Base-by-base conservation (phyloP, 1,140 invertebrate genomes). In the Dreissena rostriformis region DNA sequence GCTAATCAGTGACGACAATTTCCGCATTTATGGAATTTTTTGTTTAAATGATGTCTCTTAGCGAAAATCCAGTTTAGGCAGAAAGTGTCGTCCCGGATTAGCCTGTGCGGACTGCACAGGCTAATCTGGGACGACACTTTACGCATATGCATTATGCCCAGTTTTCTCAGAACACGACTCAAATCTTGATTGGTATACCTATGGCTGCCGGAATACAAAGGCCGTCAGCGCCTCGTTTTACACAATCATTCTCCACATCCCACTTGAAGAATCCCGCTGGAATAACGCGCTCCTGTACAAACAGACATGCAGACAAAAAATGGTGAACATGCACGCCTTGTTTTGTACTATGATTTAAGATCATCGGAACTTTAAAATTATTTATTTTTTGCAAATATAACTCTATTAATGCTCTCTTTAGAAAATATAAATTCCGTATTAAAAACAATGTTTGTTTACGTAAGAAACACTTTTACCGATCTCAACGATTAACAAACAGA, bases 191-290 rank as follows among this genome's bases (percentile, higher is more conserved):
- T 55, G 26, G 14, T 14, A 24, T 55, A 82, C 89, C 89, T 88
- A 76, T 70, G 71, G 72, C 85, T 86, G 0, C 76, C 24, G 83
- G 67, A 70, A 90, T 88, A 79, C 90, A 91, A 17, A 74, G 73
- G 6, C 90, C 90, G 75, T 90, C 82, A 66, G 84, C 79, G 79
- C 90, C 84, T 83, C 90, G 74, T 1, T 88, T 49, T 26, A 88
- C 86, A 53, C 84, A 74, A 12, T 87, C 86, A 10, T 83, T 89
- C 10, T 63, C 75, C 53, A 87, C 78, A 70, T 91, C 89, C 86
- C 84, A 90, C 65, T 86, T 76, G 22, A 72, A 81, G 1, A 86
- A 61, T 2, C 55, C 51, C 52, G 11, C 26, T 1, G 73, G 73
- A 57, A 74, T 11, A 10, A 83, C 7, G 6, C 61, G 53, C 61